Percentiles rank a stretch among this genome's conserved stretches.
Conservation (phyloP, 2,113 vertebrate species). For the Okapia johnstoni region DNA sequence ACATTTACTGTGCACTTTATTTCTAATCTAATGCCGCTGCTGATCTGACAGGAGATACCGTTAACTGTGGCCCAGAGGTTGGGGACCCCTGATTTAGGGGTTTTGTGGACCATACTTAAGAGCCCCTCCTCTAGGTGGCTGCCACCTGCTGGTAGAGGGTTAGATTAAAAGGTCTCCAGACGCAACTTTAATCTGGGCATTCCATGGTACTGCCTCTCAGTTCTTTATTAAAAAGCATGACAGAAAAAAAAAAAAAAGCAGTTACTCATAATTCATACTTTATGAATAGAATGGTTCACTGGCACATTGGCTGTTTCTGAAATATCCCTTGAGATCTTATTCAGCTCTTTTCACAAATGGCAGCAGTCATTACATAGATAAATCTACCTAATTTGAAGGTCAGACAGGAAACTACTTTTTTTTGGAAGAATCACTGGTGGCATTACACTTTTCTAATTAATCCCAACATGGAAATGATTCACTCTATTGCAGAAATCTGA, state of each 20-base stretch:
- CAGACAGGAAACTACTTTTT: conserved; percentile 8
- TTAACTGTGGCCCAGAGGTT: neutral
- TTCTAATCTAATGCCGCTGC: neutral
- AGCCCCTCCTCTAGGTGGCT: neutral
- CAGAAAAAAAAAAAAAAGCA: neutral
- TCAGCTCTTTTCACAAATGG: neutral
- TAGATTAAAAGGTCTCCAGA: neutral
- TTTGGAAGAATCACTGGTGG: neutral
- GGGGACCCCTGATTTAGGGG: neutral
- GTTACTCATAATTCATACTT: neutral
- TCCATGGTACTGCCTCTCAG: neutral
- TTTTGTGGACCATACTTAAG: fast-evolving
- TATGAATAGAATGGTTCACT: neutral
- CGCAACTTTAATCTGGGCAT: neutral
- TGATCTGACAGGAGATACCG: neutral
- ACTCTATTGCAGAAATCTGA: conserved; percentile 8
- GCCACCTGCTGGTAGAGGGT: neutral
- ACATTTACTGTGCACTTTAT: neutral
- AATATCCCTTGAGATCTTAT: neutral
- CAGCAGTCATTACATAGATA: neutral
- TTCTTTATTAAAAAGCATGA: neutral
- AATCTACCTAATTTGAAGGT: conserved; percentile 3
- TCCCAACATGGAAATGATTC: neutral
- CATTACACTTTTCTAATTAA: neutral
- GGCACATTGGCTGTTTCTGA: neutral